Percentiles rank a stretch among this genome's conserved stretches.
phyloP scores from a whole-genome alignment of 1,140 invertebrate genomes.

The Orius laevigatus region DNA sequence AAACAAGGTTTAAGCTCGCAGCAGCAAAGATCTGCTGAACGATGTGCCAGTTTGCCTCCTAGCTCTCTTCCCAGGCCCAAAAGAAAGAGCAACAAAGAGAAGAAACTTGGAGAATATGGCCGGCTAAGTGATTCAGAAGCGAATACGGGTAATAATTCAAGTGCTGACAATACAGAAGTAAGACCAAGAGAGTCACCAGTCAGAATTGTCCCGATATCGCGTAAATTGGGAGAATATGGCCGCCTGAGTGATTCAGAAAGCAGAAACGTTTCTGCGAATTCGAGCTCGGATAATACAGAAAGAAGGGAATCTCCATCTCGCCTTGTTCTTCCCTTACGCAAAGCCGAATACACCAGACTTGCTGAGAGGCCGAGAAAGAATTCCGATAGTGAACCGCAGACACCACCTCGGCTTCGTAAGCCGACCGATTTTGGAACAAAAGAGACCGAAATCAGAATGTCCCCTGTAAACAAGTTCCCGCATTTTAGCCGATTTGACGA shows the following conservation, averaged over 20 bases:
- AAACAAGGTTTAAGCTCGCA: conserved; percentile 59
- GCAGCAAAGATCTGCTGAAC: conserved; percentile 42
- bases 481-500: conserved; percentile 11
- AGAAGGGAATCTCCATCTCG: neutral
- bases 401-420: neutral
- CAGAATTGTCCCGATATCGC: conserved; percentile 5
- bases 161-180: too few relatives aligned
- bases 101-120: conserved; percentile 20
- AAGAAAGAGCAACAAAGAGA: conserved; percentile 25
- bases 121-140: conserved; percentile 18
- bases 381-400: neutral
- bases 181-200: conserved; percentile 8
- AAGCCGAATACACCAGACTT: neutral
- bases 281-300: conserved; percentile 10
- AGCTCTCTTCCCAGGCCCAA: conserved; percentile 48
- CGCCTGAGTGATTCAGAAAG: conserved; percentile 21
- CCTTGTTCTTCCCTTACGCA: neutral
- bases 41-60: conserved; percentile 40
- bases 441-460: conserved; percentile 9
- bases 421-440: neutral
- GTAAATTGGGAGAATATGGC: conserved; percentile 20
- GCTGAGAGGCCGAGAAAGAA: neutral
- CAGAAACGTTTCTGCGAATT: conserved; percentile 5
- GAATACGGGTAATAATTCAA: conserved; percentile 4
- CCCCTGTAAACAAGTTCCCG: conserved; percentile 13